Evolutionary conservation across 2,888 invertebrate genomes (phyloP), one percentile per base, ranked within the genome.

Genomic region (Rhagophthalmus giganteus): DNA sequence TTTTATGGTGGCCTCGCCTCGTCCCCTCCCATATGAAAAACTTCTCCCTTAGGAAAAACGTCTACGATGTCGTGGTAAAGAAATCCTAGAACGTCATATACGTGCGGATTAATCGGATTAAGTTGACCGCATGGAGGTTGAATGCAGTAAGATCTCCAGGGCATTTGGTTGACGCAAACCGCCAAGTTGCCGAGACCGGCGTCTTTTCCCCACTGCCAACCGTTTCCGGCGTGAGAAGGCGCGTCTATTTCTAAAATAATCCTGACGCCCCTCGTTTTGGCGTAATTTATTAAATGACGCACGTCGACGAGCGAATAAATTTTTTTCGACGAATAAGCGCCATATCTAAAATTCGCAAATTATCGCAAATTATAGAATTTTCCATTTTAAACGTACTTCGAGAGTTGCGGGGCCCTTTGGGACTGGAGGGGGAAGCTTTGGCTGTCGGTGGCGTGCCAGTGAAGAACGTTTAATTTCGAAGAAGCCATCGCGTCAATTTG

Each of bases 371-470:
- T 27, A 16, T n/a, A 11, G 26, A 28, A 26, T 10, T 11, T n/a
- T 44, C 9, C n/a, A n/a, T 2, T 44, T 33, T 6, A 13, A 5
- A 15, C 5, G 62, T 75, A 88, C 82, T 80, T 82, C 1, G 88
- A 82, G 76, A 92, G 81, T 63, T 86, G 83, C 0, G 90, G 90
- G 11, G 87, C 81, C 27, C 84, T 78, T n/a, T 79, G 78, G 0
- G 88, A 84, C 65, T 88, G 86, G 65, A 94, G 78, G 0, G 96
- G 95, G 74, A 95, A 96, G 63, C 94, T 94, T 60, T 95, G 94
- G 1, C 91, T 85, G 73, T 96, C 96, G 0, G 90, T 88, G 0
- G 85, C 85, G 69, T 92, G 91, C 94, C 95, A 96, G 69, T 96
- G 96, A 31, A 96, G 82, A 0, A 93, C 89, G 69, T 96, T 96